phyloP scores from a whole-genome alignment of 2,113 vertebrate genomes.

The Lamprotornis superbus region DNA sequence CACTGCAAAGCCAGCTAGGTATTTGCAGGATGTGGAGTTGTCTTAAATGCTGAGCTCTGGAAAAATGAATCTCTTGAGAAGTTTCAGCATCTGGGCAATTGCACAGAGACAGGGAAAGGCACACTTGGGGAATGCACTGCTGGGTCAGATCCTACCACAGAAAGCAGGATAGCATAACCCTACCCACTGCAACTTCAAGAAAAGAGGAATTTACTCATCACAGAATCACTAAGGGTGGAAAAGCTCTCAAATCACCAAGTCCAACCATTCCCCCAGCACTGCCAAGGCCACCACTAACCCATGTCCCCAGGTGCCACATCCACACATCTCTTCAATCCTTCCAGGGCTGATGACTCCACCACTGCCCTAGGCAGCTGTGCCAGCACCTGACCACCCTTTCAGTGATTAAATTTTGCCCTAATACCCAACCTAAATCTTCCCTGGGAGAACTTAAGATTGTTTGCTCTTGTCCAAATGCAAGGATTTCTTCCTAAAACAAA shows the following conservation, averaged over 20 bases:
- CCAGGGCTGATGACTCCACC: background rate
- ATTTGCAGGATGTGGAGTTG: fast-evolving
- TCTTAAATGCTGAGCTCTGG: background rate
- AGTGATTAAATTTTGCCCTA: too few relatives aligned
- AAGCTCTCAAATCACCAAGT: background rate
- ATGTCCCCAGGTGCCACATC: background rate
- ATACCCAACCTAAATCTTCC: background rate
- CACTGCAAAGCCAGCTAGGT: background rate
- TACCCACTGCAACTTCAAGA: fast-evolving
- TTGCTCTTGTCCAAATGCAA: background rate
- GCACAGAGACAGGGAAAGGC: background rate
- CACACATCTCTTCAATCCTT: background rate
- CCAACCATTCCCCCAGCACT: background rate
- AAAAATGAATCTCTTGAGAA: background rate
- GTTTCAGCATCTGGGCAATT: background rate
- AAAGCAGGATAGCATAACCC: background rate
- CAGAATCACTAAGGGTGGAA: background rate
- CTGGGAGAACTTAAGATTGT: background rate
- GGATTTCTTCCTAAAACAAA: background rate
- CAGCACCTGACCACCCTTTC: background rate
- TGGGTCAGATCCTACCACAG: background rate
- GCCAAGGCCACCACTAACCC: background rate
- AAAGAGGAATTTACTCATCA: background rate
- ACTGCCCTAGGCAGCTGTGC: background rate
- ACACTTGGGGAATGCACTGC: fast-evolving